phyloP scores from a whole-genome alignment of 2,797 vertebrate genomes.

The Syngnathus rostellatus region DNA sequence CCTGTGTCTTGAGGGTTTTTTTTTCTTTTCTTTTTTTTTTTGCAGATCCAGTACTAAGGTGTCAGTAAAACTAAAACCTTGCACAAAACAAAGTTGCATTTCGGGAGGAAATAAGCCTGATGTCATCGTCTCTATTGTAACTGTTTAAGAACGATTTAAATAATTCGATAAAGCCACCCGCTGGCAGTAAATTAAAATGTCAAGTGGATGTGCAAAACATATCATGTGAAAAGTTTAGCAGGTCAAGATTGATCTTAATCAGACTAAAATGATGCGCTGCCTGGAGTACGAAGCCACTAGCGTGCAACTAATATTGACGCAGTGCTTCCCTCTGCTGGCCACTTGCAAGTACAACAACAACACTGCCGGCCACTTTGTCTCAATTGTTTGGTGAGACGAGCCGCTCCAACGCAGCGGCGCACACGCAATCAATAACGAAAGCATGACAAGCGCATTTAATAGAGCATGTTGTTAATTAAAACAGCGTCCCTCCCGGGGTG shows the following conservation, averaged over 20 bases:
- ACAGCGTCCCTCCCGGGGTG: constrained; percentile 6
- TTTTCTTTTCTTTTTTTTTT: neutral
- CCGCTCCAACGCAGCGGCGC: neutral
- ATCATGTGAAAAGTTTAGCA: neutral
- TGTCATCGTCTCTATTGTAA: neutral
- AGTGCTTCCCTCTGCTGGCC: constrained; percentile 52
- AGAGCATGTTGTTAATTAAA: constrained; percentile 33
- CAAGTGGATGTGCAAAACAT: neutral
- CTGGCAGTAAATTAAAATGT: neutral
- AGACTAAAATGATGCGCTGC: neutral
- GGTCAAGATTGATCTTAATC: too few relatives aligned
- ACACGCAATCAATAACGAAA: constrained; percentile 12
- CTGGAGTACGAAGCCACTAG: neutral
- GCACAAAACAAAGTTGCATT: neutral
- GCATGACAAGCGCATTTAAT: constrained; percentile 19
- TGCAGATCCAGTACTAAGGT: neutral
- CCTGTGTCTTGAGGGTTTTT: neutral
- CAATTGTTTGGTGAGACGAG: neutral
- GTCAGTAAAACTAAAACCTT: neutral
- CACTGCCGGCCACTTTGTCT: constrained; percentile 7
- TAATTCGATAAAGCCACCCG: neutral
- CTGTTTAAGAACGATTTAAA: too few relatives aligned
- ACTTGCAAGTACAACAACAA: constrained; percentile 28
- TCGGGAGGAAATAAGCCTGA: neutral
- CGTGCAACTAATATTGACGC: constrained; percentile 1